Conservation (phyloP, 1,140 invertebrate species). For the Lanistes nyassanus region DNA sequence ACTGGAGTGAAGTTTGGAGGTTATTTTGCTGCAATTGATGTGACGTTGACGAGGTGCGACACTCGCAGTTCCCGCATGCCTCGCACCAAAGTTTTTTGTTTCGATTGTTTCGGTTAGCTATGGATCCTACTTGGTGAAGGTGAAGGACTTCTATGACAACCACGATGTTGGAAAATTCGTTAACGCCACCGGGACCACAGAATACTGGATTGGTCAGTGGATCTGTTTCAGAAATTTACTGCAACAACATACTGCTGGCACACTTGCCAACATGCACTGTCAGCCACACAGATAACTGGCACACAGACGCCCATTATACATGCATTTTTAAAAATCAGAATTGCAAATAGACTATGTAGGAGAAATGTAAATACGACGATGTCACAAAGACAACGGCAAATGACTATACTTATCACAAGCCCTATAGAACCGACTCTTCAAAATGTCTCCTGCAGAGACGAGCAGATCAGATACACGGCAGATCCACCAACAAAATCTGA, state of each 20-base stretch:
- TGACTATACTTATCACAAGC: too few species aligned
- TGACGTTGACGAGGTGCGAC: not conserved
- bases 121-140: constrained; percentile 21
- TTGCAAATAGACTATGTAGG: too few species aligned
- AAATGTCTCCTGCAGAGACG: too few species aligned
- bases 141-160: constrained; percentile 31
- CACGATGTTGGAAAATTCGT: constrained; percentile 23
- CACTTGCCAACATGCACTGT: too few species aligned
- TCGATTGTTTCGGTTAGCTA: constrained; percentile 15
- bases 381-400: too few species aligned
- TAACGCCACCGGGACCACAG: not conserved
- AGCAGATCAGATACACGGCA: too few species aligned
- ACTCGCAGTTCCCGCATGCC: not conserved
- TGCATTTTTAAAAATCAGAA: not conserved
- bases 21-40: too few species aligned
- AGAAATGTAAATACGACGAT: too few species aligned
- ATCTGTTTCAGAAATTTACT: not conserved
- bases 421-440: too few species aligned
- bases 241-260: too few species aligned
- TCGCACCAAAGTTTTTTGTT: not conserved
- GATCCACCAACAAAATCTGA: too few species aligned
- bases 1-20: not conserved
- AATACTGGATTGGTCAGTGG: constrained; percentile 25
- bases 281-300: not conserved
- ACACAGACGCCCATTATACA: constrained; percentile 6